Evolutionary conservation across 2,888 invertebrate genomes (phyloP), one percentile per base, ranked within the genome.

Genomic region (Melanotus villosus): DNA sequence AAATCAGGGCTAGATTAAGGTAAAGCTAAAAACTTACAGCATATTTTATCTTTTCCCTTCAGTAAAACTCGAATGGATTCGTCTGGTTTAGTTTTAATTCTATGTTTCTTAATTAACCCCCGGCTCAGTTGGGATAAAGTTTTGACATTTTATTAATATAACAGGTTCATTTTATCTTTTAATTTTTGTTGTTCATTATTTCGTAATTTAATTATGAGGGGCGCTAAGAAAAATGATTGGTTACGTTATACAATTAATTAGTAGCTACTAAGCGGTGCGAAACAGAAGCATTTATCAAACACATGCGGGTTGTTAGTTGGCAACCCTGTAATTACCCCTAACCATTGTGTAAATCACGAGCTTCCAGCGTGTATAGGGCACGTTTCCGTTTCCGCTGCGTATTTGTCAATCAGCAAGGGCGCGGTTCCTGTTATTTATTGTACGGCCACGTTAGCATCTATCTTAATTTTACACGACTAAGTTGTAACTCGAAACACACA

Each of bases 291-390:
- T 63, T 63, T 54, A 63, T 63, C 63, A 63, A 63, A 63, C 23
- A 41, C 63, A 63, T 52, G 52, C 52, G 63, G 65, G 65, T 12
- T 41, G 65, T 45, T 65, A 57, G 65, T 36, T 45, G 26, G 56
- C 43, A 57, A 45, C 43, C 43, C 45, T 19, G 56, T 57, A 65
- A 65, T 65, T 65, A 65, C 56, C n/a, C 30, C 57, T 12, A 45
- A 45, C 65, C 57, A 45, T 56, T 57, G 65, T 56, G 65, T 56
- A 65, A 65, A 65, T 65, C 65, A 65, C 65, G 52, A 41, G 21
- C 34, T 52, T 52, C 38, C 38, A 52, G 52, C 41, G 10, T 52
- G 52, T 63, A 41, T 41, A 52, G 63, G 36, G 63, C 26, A 41
- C 41, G 34, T 54, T 63, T 63, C 63, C 63, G 63, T 54, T 63